Percentiles rank a stretch among this genome's conserved stretches.
phyloP scores from a whole-genome alignment of 2,888 invertebrate species.

The Rugalucina vietnamica region DNA sequence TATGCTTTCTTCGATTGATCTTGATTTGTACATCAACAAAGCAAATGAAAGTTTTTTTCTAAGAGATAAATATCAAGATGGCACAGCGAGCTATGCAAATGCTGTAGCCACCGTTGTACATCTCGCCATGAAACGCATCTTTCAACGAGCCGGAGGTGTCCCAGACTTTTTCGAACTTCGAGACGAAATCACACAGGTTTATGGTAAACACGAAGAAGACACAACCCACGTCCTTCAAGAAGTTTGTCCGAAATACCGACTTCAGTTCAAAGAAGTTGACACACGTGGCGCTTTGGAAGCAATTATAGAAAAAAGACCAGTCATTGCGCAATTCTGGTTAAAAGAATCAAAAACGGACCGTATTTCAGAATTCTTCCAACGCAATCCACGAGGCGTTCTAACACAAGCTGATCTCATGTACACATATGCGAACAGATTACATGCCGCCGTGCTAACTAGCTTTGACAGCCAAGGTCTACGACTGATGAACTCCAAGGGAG shows the following conservation, averaged over 20 bases:
- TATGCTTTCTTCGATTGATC: constrained; percentile 1
- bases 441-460: constrained; percentile 39
- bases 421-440: not conserved
- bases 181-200: constrained; percentile 30
- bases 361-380: constrained; percentile 13
- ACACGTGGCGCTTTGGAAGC: constrained; percentile 24
- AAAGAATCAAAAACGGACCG: constrained; percentile 18
- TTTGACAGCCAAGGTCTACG: constrained; percentile 21
- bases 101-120: constrained; percentile 33
- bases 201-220: constrained; percentile 29
- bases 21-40: constrained; percentile 44
- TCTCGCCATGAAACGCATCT: constrained; percentile 26
- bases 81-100: constrained; percentile 38
- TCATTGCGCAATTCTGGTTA: constrained; percentile 24
- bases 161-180: constrained; percentile 20
- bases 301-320: constrained; percentile 29
- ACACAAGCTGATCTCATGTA: constrained; percentile 1
- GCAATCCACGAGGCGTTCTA: constrained; percentile 25
- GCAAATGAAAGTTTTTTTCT: not conserved
- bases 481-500: constrained; percentile 43
- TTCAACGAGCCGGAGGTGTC: constrained; percentile 28
- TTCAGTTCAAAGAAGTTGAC: constrained; percentile 11
- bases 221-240: constrained; percentile 11
- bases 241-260: constrained; percentile 31
- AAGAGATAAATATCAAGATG: not conserved